Conservation (phyloP, 2,888 invertebrate genomes). For the Drosophila austrosaltans region DNA sequence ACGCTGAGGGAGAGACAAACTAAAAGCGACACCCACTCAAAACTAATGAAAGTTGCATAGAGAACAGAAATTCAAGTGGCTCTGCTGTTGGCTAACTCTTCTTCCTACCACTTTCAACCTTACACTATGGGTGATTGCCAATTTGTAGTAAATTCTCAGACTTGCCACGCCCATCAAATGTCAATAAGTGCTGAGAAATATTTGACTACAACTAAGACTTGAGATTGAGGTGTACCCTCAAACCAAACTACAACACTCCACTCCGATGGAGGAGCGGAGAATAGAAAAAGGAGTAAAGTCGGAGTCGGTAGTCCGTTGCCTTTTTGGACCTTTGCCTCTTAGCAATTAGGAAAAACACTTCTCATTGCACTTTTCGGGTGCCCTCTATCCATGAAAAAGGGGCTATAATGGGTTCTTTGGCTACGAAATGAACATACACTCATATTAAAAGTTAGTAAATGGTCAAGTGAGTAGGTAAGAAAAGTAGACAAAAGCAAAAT, state of each 20-base stretch:
- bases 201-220: constrained; percentile 57
- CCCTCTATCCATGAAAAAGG: constrained; percentile 28
- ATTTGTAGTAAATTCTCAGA: constrained; percentile 75
- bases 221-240: constrained; percentile 27
- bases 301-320: not conserved
- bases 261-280: not conserved
- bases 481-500: constrained; percentile 16
- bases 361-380: constrained; percentile 52
- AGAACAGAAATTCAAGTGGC: constrained; percentile 48
- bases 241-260: not conserved
- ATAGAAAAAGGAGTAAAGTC: constrained; percentile 7
- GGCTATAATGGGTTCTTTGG: constrained; percentile 29
- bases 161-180: constrained; percentile 68
- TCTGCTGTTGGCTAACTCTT: constrained; percentile 23
- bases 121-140: constrained; percentile 55
- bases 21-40: constrained; percentile 60
- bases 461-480: constrained; percentile 26
- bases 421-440: constrained; percentile 36
- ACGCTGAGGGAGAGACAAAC: not conserved
- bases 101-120: constrained; percentile 20
- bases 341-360: constrained; percentile 62
- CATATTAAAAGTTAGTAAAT: constrained; percentile 55
- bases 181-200: constrained; percentile 70
- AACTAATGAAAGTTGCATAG: constrained; percentile 64
- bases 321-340: constrained; percentile 37